A percentile compares a stretch with the other conserved stretches of the same genome.
Evolutionary conservation across 2,113 vertebrate species (phyloP).

Genomic region (Spea multiplicata): DNA sequence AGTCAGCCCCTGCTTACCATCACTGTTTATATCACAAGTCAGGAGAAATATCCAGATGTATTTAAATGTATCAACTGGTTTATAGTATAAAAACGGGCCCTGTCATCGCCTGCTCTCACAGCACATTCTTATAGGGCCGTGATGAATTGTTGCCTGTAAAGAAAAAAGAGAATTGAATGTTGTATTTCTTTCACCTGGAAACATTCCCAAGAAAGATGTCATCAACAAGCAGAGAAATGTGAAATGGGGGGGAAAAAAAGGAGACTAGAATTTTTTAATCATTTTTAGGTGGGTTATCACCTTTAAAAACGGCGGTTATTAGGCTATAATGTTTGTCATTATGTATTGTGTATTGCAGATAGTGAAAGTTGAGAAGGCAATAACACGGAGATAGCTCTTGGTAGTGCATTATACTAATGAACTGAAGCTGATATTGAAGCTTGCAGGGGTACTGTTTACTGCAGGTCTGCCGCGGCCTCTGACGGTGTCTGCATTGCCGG

Average conservation of each 20-base stretch:
- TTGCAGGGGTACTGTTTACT: constrained; percentile 40
- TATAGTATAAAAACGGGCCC: constrained; percentile 26
- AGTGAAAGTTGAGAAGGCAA: constrained; percentile 31
- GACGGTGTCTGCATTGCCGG: constrained; percentile 13
- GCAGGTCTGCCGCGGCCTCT: constrained; percentile 5
- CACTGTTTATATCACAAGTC: neutral
- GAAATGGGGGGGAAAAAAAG: neutral
- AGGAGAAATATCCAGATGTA: neutral
- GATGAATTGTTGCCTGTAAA: constrained; percentile 35
- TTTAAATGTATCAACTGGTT: constrained; percentile 24
- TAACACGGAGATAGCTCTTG: constrained; percentile 31
- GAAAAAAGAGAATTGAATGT: constrained; percentile 16
- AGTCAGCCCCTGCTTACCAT: too few relatives aligned
- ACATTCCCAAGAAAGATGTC: constrained; percentile 19
- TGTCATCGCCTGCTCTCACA: constrained; percentile 5
- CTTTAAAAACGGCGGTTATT: constrained; percentile 23
- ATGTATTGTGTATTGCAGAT: constrained; percentile 34
- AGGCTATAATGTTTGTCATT: constrained; percentile 37
- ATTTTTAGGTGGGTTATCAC: neutral
- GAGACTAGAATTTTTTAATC: neutral
- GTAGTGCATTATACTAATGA: constrained; percentile 46
- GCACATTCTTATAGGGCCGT: constrained; percentile 7
- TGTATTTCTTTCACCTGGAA: constrained; percentile 22
- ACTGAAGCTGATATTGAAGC: constrained; percentile 40
- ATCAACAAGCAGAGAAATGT: neutral